Conservation (phyloP, 30 jellyfish, hydroid and myxozoan genomes). For the Hydra vulgaris region DNA sequence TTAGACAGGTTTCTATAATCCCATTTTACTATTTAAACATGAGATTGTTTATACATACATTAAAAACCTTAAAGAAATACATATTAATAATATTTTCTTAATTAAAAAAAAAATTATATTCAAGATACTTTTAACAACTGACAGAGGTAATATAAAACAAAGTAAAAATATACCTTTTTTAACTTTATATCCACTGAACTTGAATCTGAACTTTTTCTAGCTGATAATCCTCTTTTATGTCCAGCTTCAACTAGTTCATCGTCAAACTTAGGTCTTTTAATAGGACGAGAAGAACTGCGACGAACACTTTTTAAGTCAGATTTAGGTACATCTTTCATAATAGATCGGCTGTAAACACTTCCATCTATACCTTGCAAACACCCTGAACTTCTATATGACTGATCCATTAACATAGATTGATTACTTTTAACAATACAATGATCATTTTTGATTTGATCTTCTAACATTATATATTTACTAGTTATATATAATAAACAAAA, state of each 20-base stretch:
- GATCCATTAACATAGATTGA: not conserved
- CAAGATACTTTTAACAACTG: not conserved
- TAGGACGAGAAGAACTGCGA: constrained; percentile 93
- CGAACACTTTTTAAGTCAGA: not conserved
- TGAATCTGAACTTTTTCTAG: constrained; percentile 84
- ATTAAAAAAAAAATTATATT: too few species aligned
- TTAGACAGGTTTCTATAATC: too few species aligned
- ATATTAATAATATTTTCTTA: too few species aligned
- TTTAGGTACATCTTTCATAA: not conserved
- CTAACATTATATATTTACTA: not conserved
- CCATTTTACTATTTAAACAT: too few species aligned
- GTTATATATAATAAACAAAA: too few species aligned
- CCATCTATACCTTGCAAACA: not conserved
- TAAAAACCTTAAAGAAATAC: too few species aligned
- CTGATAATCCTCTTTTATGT: constrained; percentile 33
- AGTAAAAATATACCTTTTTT: constrained; percentile 9
- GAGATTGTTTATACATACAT: too few species aligned
- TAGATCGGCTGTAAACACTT: not conserved
- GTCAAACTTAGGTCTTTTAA: constrained; percentile 92
- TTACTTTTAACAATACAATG: not conserved
- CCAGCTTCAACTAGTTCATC: constrained; percentile 92
- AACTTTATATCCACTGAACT: constrained; percentile 26
- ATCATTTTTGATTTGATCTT: not conserved
- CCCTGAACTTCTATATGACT: not conserved
- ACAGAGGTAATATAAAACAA: too few species aligned